Conservation (phyloP, 2,113 vertebrate genomes). For the Hirundichthys speculiger region DNA sequence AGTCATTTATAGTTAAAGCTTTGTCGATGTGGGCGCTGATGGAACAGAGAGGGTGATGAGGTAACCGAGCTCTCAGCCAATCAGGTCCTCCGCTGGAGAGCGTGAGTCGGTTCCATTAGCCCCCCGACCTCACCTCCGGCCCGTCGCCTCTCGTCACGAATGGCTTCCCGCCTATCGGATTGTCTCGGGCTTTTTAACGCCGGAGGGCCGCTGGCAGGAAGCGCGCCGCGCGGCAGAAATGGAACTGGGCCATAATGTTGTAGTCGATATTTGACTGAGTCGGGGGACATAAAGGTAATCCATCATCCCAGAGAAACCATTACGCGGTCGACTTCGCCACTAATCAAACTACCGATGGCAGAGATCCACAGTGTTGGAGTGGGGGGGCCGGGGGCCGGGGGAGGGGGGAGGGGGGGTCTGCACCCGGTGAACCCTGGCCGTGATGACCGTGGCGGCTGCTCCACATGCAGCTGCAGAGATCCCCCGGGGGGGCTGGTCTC, state of each 20-base stretch:
- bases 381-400: slow-evolving; percentile 10
- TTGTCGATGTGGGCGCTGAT: slow-evolving; percentile 30
- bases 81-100: slow-evolving; percentile 29
- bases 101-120: slow-evolving; percentile 58
- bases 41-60: slow-evolving; percentile 15
- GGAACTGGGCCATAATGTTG: slow-evolving; percentile 65
- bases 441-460: slow-evolving; percentile 47
- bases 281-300: slow-evolving; percentile 44
- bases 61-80: slow-evolving; percentile 44
- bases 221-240: slow-evolving; percentile 52
- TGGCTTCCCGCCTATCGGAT: slow-evolving; percentile 55
- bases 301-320: slow-evolving; percentile 55
- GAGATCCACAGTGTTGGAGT: slow-evolving; percentile 20
- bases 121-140: slow-evolving; percentile 65
- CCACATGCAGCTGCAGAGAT: slow-evolving; percentile 43
- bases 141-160: slow-evolving; percentile 63
- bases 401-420: slow-evolving; percentile 4
- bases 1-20: slow-evolving; percentile 59
- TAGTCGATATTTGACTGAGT: slow-evolving; percentile 52
- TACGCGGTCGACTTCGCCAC: slow-evolving; percentile 49
- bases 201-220: slow-evolving; percentile 41
- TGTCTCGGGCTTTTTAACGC: slow-evolving; percentile 66
- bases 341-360: slow-evolving; percentile 59
- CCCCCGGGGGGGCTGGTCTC: slow-evolving; percentile 23
- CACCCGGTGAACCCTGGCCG: slow-evolving; percentile 21